Percentiles rank a stretch among this genome's conserved stretches.
phyloP scores from a whole-genome alignment of 2,888 invertebrate species.

The Axea sp. region DNA sequence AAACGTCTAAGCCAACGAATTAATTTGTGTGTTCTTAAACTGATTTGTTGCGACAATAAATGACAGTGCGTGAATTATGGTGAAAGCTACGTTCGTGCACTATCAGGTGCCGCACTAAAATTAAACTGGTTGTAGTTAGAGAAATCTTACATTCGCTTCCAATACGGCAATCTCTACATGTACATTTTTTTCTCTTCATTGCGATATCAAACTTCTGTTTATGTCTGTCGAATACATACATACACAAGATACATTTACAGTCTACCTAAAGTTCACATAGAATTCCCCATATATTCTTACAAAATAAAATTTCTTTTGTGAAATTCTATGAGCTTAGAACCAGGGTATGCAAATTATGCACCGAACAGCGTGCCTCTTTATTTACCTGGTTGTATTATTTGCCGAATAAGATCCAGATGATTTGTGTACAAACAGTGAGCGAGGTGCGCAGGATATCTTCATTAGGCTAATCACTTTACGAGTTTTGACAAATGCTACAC shows the following conservation, averaged over 20 bases:
- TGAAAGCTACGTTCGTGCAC: constrained; percentile 9
- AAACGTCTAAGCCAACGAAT: too few species aligned
- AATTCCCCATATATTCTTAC: too few species aligned
- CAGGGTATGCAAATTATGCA: constrained; percentile 1
- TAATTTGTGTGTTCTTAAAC: too few species aligned
- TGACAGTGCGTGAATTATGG: constrained; percentile 17
- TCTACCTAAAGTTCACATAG: too few species aligned
- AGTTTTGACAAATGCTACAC: constrained; percentile 29
- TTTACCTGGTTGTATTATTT: constrained; percentile 15
- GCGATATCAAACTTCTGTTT: too few species aligned
- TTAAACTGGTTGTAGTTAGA: not conserved
- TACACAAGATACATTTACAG: too few species aligned
- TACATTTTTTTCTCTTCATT: too few species aligned
- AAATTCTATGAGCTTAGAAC: too few species aligned
- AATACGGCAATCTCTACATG: too few species aligned
- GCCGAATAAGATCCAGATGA: constrained; percentile 18
- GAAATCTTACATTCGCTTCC: too few species aligned
- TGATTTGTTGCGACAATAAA: constrained; percentile 19
- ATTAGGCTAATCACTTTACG: constrained; percentile 36
- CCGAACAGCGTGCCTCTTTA: constrained; percentile 2
- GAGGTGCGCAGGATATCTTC: constrained; percentile 18
- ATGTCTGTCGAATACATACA: too few species aligned
- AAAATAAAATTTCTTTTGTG: not conserved
- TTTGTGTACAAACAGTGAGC: constrained; percentile 23
- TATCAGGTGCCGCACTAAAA: too few species aligned